Base-by-base conservation (phyloP, 2,797 vertebrate species). In the Phoeniculus purpureus region DNA sequence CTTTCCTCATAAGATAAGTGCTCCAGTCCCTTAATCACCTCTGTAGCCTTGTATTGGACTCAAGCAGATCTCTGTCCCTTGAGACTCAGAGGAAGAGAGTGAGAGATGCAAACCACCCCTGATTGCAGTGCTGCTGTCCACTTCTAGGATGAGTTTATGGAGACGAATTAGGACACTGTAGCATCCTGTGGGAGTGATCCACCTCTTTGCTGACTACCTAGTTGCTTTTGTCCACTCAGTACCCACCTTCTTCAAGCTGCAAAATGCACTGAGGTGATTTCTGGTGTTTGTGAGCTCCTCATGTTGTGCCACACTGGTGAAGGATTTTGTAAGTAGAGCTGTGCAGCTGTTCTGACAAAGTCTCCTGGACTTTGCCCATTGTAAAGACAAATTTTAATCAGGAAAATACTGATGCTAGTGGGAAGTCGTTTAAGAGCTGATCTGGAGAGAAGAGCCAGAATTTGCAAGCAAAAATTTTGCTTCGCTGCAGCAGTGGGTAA, bases 291-390 rank as follows among this genome's bases (percentile, higher is more conserved):
- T n/a, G 54, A 88, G 27, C 68, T 52, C 34, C 90, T 81, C 72
- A 52, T 50, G 3, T 64, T 40, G 78, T 89, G 75, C 92, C 78
- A 77, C 43, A n/a, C 52, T 19, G 7, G 3, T 90, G 75, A 64
- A 86, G 45, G 81, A 56, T 9, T 29, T 56, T 92, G 66, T 32
- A 76, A 86, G n/a, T 1, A 32, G 83, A 88, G 60, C 78, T 64
- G 56, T 90, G 83, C 93, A 94, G 92, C 93, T 95, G 92, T 86
- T 94, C 86, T 90, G 88, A 94, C 65, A 86, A 64, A 74, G 16
- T 80, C 87, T 81, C 37, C 82, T 67, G 71, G 67, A 91, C 77
- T 92, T 91, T 73, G 74, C 94, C 80, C 74, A 54, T 88, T 76
- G 75, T 4, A 27, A 7, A 43, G 62, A 10, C 3, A 40, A 40